Percentiles rank a stretch among this genome's conserved stretches.
Evolutionary conservation across 2,888 invertebrate genomes (phyloP).

Genomic region (Thera britannica): DNA sequence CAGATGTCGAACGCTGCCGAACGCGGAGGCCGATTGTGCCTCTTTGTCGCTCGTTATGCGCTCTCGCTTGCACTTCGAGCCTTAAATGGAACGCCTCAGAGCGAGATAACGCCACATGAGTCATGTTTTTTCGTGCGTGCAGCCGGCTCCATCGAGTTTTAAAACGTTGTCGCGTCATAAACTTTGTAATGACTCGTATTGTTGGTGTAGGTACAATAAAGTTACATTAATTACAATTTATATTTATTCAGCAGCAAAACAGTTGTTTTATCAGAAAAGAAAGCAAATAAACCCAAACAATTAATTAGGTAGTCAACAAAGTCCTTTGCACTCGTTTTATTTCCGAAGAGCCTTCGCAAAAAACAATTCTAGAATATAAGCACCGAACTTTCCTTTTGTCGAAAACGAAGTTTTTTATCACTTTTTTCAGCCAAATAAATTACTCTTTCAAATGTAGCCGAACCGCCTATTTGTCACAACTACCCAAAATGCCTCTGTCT

Average conservation of each 20-base stretch:
- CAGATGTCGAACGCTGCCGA: no score
- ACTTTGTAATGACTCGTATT: no score
- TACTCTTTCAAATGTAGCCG: slow-evolving; percentile 20
- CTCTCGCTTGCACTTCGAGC: no score
- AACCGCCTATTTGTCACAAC: slow-evolving; percentile 30
- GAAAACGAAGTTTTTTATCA: slow-evolving; percentile 28
- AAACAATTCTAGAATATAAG: slow-evolving; percentile 13
- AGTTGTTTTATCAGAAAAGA: not conserved
- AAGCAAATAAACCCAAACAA: not conserved
- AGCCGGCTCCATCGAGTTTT: no score
- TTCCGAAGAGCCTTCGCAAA: slow-evolving; percentile 2
- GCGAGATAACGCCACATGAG: no score
- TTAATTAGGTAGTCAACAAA: slow-evolving; percentile 1
- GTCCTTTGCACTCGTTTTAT: not conserved
- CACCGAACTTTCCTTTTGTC: slow-evolving; percentile 4
- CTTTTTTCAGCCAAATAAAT: slow-evolving; percentile 26
- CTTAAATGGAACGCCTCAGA: no score
- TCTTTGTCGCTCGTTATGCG: no score
- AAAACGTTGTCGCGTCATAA: no score
- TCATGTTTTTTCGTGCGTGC: no score
- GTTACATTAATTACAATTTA: not conserved
- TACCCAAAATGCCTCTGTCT: slow-evolving; percentile 27
- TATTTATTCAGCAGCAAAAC: not conserved
- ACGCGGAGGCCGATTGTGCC: no score
- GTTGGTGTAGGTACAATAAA: not conserved